Conservation (phyloP, 1,140 invertebrate species). For the Archegozetes longisetosus region DNA sequence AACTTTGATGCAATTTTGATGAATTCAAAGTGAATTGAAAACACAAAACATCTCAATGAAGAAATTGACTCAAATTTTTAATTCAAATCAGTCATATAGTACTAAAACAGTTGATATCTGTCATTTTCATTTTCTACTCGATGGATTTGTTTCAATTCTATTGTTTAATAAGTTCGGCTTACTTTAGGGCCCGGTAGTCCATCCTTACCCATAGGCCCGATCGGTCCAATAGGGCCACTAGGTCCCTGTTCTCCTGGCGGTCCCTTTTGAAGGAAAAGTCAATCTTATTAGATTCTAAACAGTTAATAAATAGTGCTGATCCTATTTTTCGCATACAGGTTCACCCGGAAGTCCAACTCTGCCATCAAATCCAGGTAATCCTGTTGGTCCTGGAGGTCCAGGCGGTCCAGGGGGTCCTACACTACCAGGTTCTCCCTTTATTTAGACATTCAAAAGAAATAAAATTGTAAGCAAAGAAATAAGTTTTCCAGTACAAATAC, state of each 20-base stretch:
- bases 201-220: constrained; percentile 34
- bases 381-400: constrained; percentile 52
- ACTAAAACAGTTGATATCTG: no score
- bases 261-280: not conserved
- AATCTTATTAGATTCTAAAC: not conserved
- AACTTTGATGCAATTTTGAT: no score
- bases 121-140: no score
- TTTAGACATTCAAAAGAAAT: not conserved
- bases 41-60: no score
- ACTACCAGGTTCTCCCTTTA: constrained; percentile 70
- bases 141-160: no score
- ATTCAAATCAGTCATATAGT: no score
- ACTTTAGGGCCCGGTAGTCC: constrained; percentile 49
- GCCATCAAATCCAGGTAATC: constrained; percentile 67
- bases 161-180: no score
- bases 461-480: not conserved
- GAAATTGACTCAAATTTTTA: no score
- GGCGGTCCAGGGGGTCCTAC: constrained; percentile 53
- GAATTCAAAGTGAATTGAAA: no score
- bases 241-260: constrained; percentile 20
- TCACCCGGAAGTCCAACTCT: constrained; percentile 29
- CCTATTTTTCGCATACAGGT: constrained; percentile 13
- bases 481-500: no score
- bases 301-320: constrained; percentile 5
- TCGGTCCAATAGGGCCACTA: constrained; percentile 2